These are phyloP conservation scores for Prionace glauca DNA, from an alignment of 2,797 vertebrate genomes.

Conservation along the genomic window DNA sequence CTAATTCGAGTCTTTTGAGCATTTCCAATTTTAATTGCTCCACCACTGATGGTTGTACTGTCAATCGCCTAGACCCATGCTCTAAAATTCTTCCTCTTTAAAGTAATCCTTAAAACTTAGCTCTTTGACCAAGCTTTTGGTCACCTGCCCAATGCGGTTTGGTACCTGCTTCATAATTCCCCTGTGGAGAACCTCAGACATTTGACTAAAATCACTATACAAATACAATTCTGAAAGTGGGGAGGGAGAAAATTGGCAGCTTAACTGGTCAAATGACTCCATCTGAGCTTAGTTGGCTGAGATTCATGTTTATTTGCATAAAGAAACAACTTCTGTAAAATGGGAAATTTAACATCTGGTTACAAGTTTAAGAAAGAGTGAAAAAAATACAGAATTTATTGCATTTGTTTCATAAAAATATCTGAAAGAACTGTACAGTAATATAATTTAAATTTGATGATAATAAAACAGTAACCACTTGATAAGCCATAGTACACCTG, in stretches of 20 bases:
- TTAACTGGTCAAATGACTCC: not conserved
- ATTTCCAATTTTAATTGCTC: not conserved
- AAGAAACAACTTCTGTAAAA: not conserved
- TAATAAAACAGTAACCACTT: not conserved
- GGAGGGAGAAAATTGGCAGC: not conserved
- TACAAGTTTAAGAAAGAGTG: constrained; percentile 16
- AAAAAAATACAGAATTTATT: constrained; percentile 23
- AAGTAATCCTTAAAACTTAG: not conserved
- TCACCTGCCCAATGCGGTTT: not conserved
- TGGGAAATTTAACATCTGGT: not conserved
- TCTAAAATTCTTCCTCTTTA: not conserved
- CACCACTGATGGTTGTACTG: not conserved
- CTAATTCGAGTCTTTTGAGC: not conserved
- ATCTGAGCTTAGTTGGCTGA: not conserved
- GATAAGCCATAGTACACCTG: not conserved
- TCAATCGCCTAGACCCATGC: not conserved
- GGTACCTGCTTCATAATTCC: not conserved
- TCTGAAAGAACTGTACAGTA: constrained; percentile 21
- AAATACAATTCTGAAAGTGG: not conserved
- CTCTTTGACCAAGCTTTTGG: not conserved
- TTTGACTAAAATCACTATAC: not conserved
- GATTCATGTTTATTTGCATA: constrained; percentile 25
- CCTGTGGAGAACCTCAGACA: not conserved
- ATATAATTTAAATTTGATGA: not conserved
- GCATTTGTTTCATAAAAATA: not conserved